These are phyloP conservation scores for Xerus rutilus DNA, from an alignment of 2,797 vertebrate species.

Conservation along the genomic window DNA sequence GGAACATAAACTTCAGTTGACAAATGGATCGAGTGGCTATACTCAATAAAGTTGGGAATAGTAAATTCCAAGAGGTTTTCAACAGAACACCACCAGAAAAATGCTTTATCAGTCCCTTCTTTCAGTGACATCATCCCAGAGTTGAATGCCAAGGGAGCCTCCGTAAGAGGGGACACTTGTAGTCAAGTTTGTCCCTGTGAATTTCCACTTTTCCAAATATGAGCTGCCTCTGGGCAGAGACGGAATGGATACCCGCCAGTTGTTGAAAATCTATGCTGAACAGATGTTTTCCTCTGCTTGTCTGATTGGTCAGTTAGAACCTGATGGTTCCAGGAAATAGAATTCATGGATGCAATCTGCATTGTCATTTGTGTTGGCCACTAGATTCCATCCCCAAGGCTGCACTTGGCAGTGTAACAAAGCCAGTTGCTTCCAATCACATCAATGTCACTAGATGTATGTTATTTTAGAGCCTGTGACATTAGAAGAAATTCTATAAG, in stretches of 20 bases:
- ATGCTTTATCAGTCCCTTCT: not conserved
- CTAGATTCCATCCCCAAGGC: not conserved
- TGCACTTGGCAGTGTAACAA: not conserved
- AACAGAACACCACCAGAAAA: not conserved
- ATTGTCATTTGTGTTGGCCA: not conserved
- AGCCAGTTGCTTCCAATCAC: not conserved
- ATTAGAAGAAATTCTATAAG: conserved; percentile 20
- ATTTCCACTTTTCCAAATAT: not conserved
- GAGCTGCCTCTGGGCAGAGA: not conserved
- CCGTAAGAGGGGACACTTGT: not conserved
- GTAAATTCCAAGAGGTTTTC: not conserved
- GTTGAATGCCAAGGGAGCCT: not conserved
- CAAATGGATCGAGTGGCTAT: not conserved
- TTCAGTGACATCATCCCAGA: not conserved
- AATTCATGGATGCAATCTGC: not conserved
- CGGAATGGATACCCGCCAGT: not conserved
- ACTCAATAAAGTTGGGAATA: not conserved
- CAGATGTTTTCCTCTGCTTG: not conserved
- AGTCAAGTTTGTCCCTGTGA: not conserved
- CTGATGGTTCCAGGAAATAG: not conserved
- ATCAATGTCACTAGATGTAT: not conserved
- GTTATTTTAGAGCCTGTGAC: not conserved
- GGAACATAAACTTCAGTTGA: not conserved
- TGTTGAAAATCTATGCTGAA: not conserved
- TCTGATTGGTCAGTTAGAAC: not conserved